Evolutionary conservation across 2,113 vertebrate species (phyloP).

Genomic region (Macroglossus sobrinus): DNA sequence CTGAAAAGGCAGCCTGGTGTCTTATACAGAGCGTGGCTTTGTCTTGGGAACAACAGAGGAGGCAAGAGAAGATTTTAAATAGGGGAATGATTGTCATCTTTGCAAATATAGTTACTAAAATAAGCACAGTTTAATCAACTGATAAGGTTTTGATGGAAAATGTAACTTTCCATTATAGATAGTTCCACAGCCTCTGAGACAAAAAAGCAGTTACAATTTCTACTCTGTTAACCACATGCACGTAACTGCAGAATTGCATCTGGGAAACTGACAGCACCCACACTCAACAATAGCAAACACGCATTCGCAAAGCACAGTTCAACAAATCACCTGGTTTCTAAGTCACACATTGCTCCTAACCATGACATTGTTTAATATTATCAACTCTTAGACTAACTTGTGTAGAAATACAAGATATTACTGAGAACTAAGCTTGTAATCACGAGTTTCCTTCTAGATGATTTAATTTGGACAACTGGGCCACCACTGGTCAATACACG

Average conservation of each 20-base stretch:
- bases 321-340: neutral
- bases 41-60: neutral
- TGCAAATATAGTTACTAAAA: neutral
- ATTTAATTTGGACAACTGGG: neutral
- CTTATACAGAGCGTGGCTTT: neutral
- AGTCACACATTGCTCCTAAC: neutral
- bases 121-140: neutral
- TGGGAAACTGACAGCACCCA: neutral
- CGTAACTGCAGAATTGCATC: neutral
- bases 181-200: neutral
- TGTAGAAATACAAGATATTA: neutral
- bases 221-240: neutral
- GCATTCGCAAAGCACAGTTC: neutral
- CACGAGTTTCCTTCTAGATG: neutral
- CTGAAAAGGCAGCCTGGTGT: neutral
- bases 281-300: neutral
- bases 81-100: neutral
- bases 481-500: neutral
- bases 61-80: conserved; percentile 5
- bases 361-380: neutral
- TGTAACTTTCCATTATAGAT: neutral
- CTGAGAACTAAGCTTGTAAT: neutral
- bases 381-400: neutral
- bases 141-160: neutral
- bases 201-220: neutral